Conservation (phyloP, 2,113 vertebrate genomes). For the Promerops cafer region DNA sequence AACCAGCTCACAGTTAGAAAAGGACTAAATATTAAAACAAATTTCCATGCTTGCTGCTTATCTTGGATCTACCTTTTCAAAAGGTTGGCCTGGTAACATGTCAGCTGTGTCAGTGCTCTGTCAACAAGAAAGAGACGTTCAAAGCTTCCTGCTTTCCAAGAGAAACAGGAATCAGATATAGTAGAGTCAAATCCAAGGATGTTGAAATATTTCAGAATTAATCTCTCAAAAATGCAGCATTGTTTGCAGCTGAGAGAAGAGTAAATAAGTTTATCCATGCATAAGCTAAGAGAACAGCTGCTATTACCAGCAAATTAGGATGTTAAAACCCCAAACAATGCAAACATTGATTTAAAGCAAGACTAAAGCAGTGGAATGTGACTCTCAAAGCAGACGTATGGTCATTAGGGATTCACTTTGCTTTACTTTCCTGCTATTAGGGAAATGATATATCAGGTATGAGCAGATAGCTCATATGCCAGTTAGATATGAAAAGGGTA, state of each 20-base stretch:
- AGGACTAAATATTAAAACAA: constrained; percentile 15
- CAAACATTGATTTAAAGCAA: constrained; percentile 46
- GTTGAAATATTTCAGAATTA: background rate
- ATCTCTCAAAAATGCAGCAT: background rate
- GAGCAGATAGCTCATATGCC: background rate
- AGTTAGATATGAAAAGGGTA: background rate
- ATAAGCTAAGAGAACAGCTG: background rate
- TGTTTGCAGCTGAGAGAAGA: background rate
- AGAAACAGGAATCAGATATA: background rate
- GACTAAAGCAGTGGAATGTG: background rate
- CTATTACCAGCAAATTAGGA: constrained; percentile 20
- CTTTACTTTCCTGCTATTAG: background rate
- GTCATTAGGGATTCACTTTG: background rate
- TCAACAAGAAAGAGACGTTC: background rate
- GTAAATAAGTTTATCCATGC: background rate
- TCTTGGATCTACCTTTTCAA: background rate
- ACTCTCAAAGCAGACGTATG: background rate
- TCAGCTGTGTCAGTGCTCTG: background rate
- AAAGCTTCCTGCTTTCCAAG: background rate
- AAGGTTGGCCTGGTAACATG: background rate
- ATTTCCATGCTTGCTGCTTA: background rate
- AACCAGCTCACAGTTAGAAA: background rate
- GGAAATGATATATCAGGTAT: background rate
- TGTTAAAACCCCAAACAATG: constrained; percentile 9
- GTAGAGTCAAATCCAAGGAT: background rate